Conservation (phyloP, 92 coral and sea anemone species). For the Epizoanthus fatuus region DNA sequence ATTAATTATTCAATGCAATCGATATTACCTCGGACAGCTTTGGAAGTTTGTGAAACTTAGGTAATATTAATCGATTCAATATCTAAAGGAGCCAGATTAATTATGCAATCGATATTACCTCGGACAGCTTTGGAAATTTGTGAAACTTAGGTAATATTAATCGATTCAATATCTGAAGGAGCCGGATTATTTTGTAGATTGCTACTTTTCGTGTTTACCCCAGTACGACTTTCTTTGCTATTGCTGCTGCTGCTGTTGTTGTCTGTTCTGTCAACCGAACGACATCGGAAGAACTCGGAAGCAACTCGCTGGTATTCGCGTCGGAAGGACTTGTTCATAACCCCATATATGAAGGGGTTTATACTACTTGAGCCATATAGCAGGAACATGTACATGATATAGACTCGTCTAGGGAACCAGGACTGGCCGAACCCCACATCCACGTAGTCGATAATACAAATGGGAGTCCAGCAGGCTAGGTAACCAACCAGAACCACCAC, state of each 20-base stretch:
- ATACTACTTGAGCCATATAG: conserved; percentile 44
- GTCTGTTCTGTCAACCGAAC: not conserved
- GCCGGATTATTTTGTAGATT: not conserved
- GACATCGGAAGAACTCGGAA: not conserved
- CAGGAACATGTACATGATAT: conserved; percentile 32
- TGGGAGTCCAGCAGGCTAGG: conserved; percentile 37
- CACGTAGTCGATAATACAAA: conserved; percentile 27
- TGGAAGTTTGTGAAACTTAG: not conserved
- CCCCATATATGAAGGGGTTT: conserved; percentile 38
- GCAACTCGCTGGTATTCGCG: conserved; percentile 20
- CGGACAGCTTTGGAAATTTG: not conserved
- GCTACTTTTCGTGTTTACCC: not conserved
- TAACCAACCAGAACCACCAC: conserved; percentile 30
- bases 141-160: not conserved
- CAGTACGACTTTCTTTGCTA: conserved; percentile 3
- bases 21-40: not conserved
- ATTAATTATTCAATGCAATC: not conserved
- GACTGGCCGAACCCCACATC: conserved; percentile 32
- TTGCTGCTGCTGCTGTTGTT: conserved; percentile 20
- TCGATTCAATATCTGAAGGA: conserved; percentile 13
- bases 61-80: not conserved
- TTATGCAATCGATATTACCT: not conserved
- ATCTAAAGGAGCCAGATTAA: not conserved
- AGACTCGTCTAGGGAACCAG: conserved; percentile 25
- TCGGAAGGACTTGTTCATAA: conserved; percentile 35